Evolutionary conservation across 1,140 invertebrate genomes (phyloP), one percentile per base, ranked within the genome.

Genomic region (Drosophila pseudoobscura): DNA sequence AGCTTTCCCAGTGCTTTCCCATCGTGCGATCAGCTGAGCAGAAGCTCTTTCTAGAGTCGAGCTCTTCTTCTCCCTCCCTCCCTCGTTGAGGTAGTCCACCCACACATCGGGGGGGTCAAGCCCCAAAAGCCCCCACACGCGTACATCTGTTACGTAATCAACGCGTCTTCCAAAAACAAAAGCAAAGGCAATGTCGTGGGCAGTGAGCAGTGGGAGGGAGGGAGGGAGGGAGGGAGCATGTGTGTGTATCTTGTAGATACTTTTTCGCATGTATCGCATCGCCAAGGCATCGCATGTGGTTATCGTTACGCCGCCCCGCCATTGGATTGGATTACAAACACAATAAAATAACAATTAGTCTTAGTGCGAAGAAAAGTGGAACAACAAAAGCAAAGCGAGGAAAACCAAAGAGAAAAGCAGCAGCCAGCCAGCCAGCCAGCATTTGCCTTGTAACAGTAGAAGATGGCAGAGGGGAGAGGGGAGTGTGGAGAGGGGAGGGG

Each of bases 261-360:
- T 54, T 63, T 65, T 65, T 17, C 45, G 47, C 39, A 39, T 60
- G 45, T 57, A 43, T 68, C 47, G 35, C 35, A 13, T 39, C 11
- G 35, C 35, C 35, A 13, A 4, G 35, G 11, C 35, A 39, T 39
- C 35, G 49, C 53, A 54, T 61, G 51, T 46, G 65, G 29, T 51
- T 56, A 41, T 62, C 50, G 49, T 47, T 57, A 41, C 50, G 49
- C 35, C 49, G 35, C 35, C 11, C 7, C 35, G 35, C 44, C 57
- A 49, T 50, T 72, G 59, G 59, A 74, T 74, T 73, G 71, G 68
- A 74, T 74, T 74, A 73, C 71, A 75, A 68, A 75, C 55, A 64
- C 73, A 75, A 75, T 75, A 75, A 75, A 75, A 75, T 60, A 68
- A 55, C 71, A 75, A 75, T 75, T 75, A 75, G 69, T 74, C 73